phyloP scores from a whole-genome alignment of 2,888 invertebrate species.

The Luperina nickerlii region DNA sequence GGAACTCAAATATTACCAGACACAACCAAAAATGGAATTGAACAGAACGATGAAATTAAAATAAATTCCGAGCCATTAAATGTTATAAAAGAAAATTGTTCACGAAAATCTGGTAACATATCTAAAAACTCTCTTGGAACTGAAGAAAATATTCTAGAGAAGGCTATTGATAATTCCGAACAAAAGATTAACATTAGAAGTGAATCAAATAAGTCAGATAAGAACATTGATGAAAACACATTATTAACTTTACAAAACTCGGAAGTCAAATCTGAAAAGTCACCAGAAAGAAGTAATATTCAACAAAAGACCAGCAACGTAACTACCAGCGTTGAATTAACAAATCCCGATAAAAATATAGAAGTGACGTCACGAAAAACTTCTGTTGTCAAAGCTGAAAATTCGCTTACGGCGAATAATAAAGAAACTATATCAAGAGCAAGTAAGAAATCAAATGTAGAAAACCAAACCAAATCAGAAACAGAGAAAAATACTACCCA shows the following conservation, averaged over 20 bases:
- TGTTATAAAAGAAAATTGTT: not conserved
- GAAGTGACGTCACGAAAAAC: not conserved
- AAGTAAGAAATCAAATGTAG: not conserved
- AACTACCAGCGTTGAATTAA: not conserved
- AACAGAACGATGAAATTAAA: slow-evolving; percentile 2
- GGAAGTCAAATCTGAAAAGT: not conserved
- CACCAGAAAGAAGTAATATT: not conserved
- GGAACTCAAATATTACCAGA: not conserved
- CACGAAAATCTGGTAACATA: not conserved
- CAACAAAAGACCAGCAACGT: not conserved
- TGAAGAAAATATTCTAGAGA: slow-evolving; percentile 4
- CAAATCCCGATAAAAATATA: not conserved
- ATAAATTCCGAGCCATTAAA: not conserved
- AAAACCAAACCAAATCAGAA: slow-evolving; percentile 3
- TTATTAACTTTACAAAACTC: not conserved
- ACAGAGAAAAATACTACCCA: slow-evolving; percentile 3
- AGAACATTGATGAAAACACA: not conserved
- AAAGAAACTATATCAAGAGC: not conserved
- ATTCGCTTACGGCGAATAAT: not conserved
- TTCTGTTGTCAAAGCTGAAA: not conserved
- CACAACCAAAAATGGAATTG: not conserved
- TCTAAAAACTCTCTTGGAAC: not conserved
- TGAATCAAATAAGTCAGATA: slow-evolving; percentile 6
- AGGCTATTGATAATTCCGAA: not conserved
- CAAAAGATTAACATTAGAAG: not conserved